A percentile compares a stretch with the other conserved stretches of the same genome.
Evolutionary conservation across 2,888 invertebrate genomes (phyloP).

Genomic region (Aromia moschata): DNA sequence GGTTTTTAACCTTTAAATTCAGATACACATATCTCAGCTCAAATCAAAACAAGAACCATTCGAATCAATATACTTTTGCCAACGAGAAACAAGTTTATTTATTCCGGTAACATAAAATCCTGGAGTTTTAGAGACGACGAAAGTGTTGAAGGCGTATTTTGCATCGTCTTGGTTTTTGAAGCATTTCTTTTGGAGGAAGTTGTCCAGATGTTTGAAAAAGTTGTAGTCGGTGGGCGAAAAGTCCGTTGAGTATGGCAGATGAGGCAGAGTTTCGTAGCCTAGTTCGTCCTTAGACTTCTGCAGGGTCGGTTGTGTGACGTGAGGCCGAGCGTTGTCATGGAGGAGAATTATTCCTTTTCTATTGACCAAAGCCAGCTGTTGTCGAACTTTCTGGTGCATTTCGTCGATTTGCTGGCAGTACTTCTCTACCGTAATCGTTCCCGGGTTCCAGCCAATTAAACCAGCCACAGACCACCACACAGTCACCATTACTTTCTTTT

Average conservation of each 20-base stretch:
- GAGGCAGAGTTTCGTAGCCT: not conserved
- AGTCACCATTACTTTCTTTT: conserved; percentile 34
- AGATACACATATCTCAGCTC: no score
- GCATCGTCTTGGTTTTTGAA: not conserved
- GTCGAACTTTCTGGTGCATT: conserved; percentile 33
- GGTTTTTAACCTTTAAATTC: not conserved
- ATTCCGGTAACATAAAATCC: conserved; percentile 15
- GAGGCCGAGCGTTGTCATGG: not conserved
- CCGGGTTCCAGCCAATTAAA: conserved; percentile 3
- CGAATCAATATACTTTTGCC: conserved; percentile 21
- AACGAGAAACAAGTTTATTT: conserved; percentile 24
- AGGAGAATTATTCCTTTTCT: conserved; percentile 20
- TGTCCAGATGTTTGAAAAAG: not conserved
- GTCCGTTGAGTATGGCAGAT: not conserved
- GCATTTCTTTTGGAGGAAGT: not conserved
- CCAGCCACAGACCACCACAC: conserved; percentile 23
- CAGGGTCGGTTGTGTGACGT: not conserved
- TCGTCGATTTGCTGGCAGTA: conserved; percentile 38
- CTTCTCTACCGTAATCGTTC: conserved; percentile 33
- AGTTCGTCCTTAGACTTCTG: not conserved
- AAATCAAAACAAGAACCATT: conserved; percentile 9
- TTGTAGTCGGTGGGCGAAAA: not conserved
- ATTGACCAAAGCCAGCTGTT: conserved; percentile 31
- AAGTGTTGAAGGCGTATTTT: not conserved
- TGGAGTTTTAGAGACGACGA: not conserved